Percentiles rank a stretch among this genome's conserved stretches.
Evolutionary conservation across 30 jellyfish, hydroid and myxozoan species (phyloP).

Genomic region (Cassiopea xamachana): DNA sequence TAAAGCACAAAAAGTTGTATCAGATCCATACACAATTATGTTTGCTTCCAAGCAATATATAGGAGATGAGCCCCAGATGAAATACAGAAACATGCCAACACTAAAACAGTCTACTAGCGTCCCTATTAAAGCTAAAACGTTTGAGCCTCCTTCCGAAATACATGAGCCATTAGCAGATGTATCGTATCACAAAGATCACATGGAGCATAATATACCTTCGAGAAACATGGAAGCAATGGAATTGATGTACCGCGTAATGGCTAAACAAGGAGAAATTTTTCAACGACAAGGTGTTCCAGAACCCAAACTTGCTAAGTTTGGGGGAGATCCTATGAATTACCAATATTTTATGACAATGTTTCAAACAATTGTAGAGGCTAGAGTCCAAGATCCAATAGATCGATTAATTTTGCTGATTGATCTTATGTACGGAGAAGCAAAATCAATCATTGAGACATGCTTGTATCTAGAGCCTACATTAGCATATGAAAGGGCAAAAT

Average conservation of each 20-base stretch:
- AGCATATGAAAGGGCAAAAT: constrained; percentile 52
- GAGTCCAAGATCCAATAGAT: constrained; percentile 34
- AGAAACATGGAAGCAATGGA: constrained; percentile 1
- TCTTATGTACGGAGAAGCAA: constrained; percentile 52
- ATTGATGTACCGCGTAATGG: constrained; percentile 20
- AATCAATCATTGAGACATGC: constrained; percentile 28
- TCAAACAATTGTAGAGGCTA: constrained; percentile 39
- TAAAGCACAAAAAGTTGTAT: not conserved
- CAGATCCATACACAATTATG: not conserved
- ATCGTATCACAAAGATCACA: not conserved
- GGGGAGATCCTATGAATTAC: constrained; percentile 40
- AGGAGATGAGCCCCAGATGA: not conserved
- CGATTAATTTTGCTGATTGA: constrained; percentile 15
- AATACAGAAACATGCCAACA: not conserved
- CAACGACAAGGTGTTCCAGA: constrained; percentile 61
- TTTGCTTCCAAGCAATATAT: not conserved
- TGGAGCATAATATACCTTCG: not conserved
- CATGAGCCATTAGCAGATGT: not conserved
- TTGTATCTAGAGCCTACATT: constrained; percentile 26
- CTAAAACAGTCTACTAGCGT: no score
- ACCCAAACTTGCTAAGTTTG: constrained; percentile 40
- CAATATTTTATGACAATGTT: constrained; percentile 37
- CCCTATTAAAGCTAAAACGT: no score
- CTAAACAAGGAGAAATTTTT: constrained; percentile 21
- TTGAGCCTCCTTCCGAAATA: not conserved